Conservation (phyloP, 2,888 invertebrate species). For the Abscondita cerata region DNA sequence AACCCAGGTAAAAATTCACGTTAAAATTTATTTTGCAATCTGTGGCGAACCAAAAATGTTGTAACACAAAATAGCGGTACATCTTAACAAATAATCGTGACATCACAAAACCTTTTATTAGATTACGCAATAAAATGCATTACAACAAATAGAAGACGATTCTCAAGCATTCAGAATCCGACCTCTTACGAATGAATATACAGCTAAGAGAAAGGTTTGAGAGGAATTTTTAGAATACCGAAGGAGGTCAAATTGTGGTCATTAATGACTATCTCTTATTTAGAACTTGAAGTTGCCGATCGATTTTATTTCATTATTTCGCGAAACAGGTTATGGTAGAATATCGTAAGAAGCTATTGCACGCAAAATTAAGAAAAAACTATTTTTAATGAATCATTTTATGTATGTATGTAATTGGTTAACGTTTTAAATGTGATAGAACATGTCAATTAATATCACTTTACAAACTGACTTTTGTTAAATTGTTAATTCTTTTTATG, state of each 20-base stretch:
- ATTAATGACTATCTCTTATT: slow-evolving; percentile 16
- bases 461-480: slow-evolving; percentile 1
- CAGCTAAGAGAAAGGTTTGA: slow-evolving; percentile 19
- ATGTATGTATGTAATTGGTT: slow-evolving; percentile 4
- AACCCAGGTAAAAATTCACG: too few relatives aligned
- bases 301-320: slow-evolving; percentile 2
- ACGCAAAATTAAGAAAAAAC: background rate
- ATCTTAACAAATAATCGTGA: slow-evolving; percentile 2
- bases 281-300: slow-evolving; percentile 11
- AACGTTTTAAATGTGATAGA: background rate
- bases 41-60: background rate
- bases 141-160: slow-evolving; percentile 4
- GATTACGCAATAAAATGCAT: background rate
- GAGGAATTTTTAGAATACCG: slow-evolving; percentile 21
- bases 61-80: background rate
- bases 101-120: slow-evolving; percentile 1
- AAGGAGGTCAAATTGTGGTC: slow-evolving; percentile 25
- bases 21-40: background rate
- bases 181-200: slow-evolving; percentile 19
- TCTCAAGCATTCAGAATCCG: background rate
- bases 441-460: slow-evolving; percentile 12
- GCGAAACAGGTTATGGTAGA: background rate
- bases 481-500: slow-evolving; percentile 8
- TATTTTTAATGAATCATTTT: slow-evolving; percentile 8
- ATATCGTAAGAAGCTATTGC: background rate